Evolutionary conservation across 2,888 invertebrate genomes (phyloP).

Genomic region (Choreutis nemorana): DNA sequence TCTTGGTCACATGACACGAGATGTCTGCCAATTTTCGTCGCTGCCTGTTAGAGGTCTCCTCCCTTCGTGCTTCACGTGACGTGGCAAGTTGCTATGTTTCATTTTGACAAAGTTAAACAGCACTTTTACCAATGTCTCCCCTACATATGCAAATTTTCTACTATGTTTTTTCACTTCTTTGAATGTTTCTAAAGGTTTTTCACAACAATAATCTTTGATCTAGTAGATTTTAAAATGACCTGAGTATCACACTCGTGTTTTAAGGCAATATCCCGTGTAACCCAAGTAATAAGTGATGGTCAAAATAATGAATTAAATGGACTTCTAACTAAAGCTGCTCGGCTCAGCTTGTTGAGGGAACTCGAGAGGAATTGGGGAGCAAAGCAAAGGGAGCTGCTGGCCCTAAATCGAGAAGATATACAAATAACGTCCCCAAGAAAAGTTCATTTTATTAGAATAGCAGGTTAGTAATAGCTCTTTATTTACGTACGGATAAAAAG

Average conservation of each 20-base stretch:
- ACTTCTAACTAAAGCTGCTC: conserved; percentile 48
- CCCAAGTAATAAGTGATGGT: conserved; percentile 44
- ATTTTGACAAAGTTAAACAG: no score
- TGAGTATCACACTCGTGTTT: conserved; percentile 6
- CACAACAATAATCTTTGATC: no score
- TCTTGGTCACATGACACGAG: no score
- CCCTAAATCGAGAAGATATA: conserved; percentile 41
- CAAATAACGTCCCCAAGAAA: conserved; percentile 54
- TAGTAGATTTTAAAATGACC: neutral
- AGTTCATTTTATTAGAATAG: conserved; percentile 55
- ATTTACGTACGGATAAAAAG: neutral
- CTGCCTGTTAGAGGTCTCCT: no score
- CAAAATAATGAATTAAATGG: conserved; percentile 44
- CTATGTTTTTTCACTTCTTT: no score
- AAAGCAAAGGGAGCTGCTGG: conserved; percentile 35
- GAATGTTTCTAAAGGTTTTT: no score
- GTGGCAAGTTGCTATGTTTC: no score
- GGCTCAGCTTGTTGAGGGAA: conserved; percentile 43
- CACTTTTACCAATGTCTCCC: no score
- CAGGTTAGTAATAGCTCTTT: conserved; percentile 24
- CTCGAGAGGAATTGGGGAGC: conserved; percentile 49
- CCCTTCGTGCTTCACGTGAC: no score
- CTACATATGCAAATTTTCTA: no score
- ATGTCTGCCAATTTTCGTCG: no score
- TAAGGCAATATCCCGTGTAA: conserved; percentile 53